These are phyloP conservation scores for Brachylomia viminalis DNA, from an alignment of 2,888 invertebrate genomes.

Conservation along the genomic window DNA sequence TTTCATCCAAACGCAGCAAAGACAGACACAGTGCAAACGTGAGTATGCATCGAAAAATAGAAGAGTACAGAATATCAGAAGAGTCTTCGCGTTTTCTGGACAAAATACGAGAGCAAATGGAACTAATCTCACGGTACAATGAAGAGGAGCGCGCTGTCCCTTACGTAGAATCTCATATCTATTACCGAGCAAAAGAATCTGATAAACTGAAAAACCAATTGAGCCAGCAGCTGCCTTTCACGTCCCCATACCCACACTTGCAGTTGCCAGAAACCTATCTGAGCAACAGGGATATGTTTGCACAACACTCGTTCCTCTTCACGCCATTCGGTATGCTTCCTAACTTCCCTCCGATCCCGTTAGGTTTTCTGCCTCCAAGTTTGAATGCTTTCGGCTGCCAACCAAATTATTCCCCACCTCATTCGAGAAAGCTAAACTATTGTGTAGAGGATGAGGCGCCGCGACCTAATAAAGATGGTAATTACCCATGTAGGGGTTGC, in stretches of 20 bases:
- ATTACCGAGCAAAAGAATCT: constrained; percentile 83
- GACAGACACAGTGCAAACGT: constrained; percentile 98
- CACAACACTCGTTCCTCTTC: constrained; percentile 87
- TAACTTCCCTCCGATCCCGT: constrained; percentile 86
- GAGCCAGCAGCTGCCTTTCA: constrained; percentile 79
- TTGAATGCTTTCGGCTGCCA: constrained; percentile 85
- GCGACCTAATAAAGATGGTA: constrained; percentile 92
- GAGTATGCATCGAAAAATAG: constrained; percentile 97
- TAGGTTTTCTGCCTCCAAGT: constrained; percentile 86
- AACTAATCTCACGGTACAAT: constrained; percentile 94
- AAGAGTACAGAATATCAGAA: constrained; percentile 85
- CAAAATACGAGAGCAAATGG: constrained; percentile 93
- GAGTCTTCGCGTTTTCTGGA: constrained; percentile 88
- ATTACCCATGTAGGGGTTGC: constrained; percentile 93
- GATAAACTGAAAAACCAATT: constrained; percentile 81
- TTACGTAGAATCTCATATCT: constrained; percentile 89
- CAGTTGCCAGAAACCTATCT: constrained; percentile 84
- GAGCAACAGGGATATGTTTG: constrained; percentile 84
- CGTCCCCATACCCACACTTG: constrained; percentile 81
- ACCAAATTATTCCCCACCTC: constrained; percentile 81
- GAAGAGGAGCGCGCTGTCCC: constrained; percentile 92
- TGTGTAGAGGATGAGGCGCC: constrained; percentile 93
- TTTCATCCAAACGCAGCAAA: constrained; percentile 97
- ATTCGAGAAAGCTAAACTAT: constrained; percentile 88
- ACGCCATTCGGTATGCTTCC: constrained; percentile 88